Conservation (phyloP, 2,113 vertebrate genomes). For the Guaruba guarouba region DNA sequence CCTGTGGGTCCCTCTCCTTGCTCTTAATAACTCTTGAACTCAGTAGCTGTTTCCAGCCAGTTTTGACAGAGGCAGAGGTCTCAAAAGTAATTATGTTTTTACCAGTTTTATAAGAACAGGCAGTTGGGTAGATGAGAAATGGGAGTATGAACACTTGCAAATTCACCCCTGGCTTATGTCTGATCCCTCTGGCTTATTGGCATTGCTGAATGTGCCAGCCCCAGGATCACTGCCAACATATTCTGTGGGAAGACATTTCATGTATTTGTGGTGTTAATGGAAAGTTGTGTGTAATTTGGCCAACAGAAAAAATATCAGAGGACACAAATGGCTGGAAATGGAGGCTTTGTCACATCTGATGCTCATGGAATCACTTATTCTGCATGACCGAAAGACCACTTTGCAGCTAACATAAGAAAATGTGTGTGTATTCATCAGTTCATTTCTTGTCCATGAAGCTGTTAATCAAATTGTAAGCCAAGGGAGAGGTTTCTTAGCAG, state of each 20-base stretch:
- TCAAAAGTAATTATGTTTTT: conserved; percentile 53
- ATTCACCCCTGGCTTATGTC: conserved; percentile 19
- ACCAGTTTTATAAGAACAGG: conserved; percentile 13
- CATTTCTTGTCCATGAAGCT: background rate
- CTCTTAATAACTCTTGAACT: conserved; percentile 24
- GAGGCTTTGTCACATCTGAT: background rate
- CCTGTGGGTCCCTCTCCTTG: background rate
- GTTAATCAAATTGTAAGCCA: background rate
- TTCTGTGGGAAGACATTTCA: background rate
- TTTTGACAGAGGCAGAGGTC: conserved; percentile 37
- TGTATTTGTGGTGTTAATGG: background rate
- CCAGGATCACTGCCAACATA: background rate
- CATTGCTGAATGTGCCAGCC: background rate
- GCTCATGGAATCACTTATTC: background rate
- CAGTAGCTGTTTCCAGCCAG: conserved; percentile 9
- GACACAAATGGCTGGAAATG: background rate
- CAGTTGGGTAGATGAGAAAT: background rate
- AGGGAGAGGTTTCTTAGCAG: background rate
- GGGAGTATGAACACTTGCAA: background rate
- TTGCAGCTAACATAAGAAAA: background rate
- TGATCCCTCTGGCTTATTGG: conserved; percentile 34
- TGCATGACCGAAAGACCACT: background rate
- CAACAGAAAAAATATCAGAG: background rate
- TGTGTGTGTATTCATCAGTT: background rate
- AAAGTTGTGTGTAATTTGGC: conserved; percentile 1